Conservation (phyloP, 2,888 invertebrate genomes). For the Hyppa rectilinea region DNA sequence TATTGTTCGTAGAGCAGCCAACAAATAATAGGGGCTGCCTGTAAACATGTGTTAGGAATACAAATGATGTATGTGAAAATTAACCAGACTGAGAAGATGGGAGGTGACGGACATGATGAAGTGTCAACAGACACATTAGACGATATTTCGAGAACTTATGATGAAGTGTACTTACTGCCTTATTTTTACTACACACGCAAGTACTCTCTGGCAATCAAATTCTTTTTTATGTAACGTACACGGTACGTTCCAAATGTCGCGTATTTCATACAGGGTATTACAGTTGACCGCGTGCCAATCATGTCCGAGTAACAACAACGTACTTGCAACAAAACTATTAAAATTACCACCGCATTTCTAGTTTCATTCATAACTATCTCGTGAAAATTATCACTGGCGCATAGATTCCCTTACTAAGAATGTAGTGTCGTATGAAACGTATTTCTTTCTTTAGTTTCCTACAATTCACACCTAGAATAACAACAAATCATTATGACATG, state of each 20-base stretch:
- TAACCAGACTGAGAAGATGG: slow-evolving; percentile 19
- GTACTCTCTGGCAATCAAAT: slow-evolving; percentile 34
- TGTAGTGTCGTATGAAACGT: background rate
- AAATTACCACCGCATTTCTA: slow-evolving; percentile 8
- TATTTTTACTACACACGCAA: slow-evolving; percentile 36
- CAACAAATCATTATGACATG: background rate
- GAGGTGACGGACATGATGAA: slow-evolving; percentile 42
- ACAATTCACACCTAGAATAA: background rate
- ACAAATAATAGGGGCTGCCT: slow-evolving; percentile 6
- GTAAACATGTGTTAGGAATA: slow-evolving; percentile 11
- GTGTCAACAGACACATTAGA: slow-evolving; percentile 53
- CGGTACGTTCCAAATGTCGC: slow-evolving; percentile 9
- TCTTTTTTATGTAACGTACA: slow-evolving; percentile 20
- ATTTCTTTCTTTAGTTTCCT: background rate
- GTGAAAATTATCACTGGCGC: slow-evolving; percentile 15
- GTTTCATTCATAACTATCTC: slow-evolving; percentile 3
- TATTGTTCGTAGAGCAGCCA: slow-evolving; percentile 10
- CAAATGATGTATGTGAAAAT: slow-evolving; percentile 26
- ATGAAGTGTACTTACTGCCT: slow-evolving; percentile 13
- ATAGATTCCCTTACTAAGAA: slow-evolving; percentile 2
- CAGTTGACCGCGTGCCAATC: slow-evolving; percentile 34
- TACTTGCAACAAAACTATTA: slow-evolving; percentile 31
- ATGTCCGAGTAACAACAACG: slow-evolving; percentile 12
- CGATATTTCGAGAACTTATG: slow-evolving; percentile 19
- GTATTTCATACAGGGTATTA: slow-evolving; percentile 18